Evolutionary conservation across 2,113 vertebrate genomes (phyloP), one percentile per base, ranked within the genome.

Genomic region (Campylomormyrus tamandua): DNA sequence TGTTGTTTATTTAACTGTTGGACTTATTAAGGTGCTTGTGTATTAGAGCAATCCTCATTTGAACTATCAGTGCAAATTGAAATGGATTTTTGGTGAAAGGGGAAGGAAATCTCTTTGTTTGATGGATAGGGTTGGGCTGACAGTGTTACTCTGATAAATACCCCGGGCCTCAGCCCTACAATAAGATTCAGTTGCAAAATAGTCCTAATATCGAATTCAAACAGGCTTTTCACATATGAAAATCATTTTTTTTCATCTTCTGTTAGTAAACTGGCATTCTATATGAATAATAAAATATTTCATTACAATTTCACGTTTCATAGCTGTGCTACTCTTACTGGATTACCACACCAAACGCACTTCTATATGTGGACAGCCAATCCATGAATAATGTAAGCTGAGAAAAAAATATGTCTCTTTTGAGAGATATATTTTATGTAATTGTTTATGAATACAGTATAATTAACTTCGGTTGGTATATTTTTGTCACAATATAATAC

Each of bases 271-370:
- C 5, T 15, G 15, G 11, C 2, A 5, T 46, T 15, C 15, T 70
- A 27, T 74, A 89, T 62, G 86, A 74, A 7, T 42, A 70, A 24
- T 24, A 11, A 17, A 84, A 91, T 31, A 87, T 89, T 91, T 27
- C 74, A 89, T 89, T 52, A 87, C 83, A 91, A 52, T 89, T 87
- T 90, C 93, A 91, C 91, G 80, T 92, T 91, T 58, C 89, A 83
- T 83, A 87, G 90, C 88, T 89, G 91, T 77, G 35, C 88, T 50
- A 49, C 88, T 50, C 83, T 87, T 85, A n/a, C 11, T 85, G 83
- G 45, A 15, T 50, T 49, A 48, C 83, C 4, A 15, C 35, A 42
- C 15, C 35, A 39, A 17, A 77, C 6, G 0, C 31, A 39, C 35
- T 35, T 39, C 62, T 77, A 15, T 15, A 11, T 27, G 27, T 31